Evolutionary conservation across 2,797 vertebrate species (phyloP).

Genomic region (Serranus cabrilla): DNA sequence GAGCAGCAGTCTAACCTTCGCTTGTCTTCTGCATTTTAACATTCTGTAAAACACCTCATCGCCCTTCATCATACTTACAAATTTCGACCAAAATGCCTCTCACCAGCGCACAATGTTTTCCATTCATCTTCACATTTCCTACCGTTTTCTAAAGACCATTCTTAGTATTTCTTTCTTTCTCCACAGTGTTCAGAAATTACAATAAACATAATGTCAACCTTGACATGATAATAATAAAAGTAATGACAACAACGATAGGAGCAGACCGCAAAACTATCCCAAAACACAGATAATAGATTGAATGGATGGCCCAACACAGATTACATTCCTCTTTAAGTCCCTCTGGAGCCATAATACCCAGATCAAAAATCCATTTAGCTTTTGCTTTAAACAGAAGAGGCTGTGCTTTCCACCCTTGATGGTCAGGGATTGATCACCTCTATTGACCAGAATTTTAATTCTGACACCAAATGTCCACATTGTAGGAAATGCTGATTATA

Average conservation of each 20-base stretch:
- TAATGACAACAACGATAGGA: background rate
- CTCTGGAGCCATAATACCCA: background rate
- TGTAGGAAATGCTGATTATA: constrained; percentile 11
- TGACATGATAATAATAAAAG: background rate
- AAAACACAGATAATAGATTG: constrained; percentile 2
- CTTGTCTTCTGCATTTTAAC: constrained; percentile 26
- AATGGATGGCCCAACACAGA: background rate
- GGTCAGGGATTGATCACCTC: constrained; percentile 22
- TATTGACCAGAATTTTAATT: constrained; percentile 30
- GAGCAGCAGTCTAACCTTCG: constrained; percentile 36
- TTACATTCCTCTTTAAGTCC: constrained; percentile 1
- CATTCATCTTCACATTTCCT: background rate
- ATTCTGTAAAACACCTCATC: constrained; percentile 25
- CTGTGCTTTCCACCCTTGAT: constrained; percentile 22
- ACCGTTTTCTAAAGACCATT: background rate
- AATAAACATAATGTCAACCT: background rate
- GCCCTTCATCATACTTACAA: constrained; percentile 23
- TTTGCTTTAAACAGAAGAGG: constrained; percentile 25
- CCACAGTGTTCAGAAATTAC: background rate
- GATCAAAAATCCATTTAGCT: constrained; percentile 18
- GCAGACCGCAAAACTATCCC: background rate
- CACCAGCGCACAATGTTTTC: background rate
- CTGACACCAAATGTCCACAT: constrained; percentile 35
- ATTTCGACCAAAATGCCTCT: constrained; percentile 1
- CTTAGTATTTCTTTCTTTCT: background rate